Evolutionary conservation across 2,888 invertebrate genomes (phyloP).

Genomic region (Taphrorychus bicolor): DNA sequence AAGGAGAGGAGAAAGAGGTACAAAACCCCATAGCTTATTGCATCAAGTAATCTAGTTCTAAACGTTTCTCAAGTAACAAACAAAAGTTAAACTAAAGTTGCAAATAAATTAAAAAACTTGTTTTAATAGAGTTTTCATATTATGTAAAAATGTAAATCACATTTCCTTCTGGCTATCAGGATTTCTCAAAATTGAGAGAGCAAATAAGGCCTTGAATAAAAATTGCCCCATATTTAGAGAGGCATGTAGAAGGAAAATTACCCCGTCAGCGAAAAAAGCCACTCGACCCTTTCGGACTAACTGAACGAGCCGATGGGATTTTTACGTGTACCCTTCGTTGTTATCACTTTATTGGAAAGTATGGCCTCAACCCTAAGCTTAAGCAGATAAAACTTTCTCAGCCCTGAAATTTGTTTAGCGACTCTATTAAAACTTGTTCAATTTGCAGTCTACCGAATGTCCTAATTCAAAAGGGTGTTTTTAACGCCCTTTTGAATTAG

Average conservation of each 20-base stretch:
- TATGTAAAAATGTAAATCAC: too few relatives aligned
- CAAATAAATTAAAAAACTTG: too few relatives aligned
- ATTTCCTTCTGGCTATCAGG: too few relatives aligned
- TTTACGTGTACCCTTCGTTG: conserved; percentile 22
- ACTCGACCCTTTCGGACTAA: conserved; percentile 20
- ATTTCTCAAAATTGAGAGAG: too few relatives aligned
- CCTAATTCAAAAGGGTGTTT: not conserved
- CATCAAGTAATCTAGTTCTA: too few relatives aligned
- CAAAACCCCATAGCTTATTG: too few relatives aligned
- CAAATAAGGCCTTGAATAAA: conserved; percentile 32
- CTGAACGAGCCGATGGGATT: conserved; percentile 25
- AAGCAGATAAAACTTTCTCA: not conserved
- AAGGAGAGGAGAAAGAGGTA: too few relatives aligned
- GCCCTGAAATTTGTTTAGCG: conserved; percentile 9
- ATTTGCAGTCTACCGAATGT: not conserved
- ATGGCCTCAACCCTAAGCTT: conserved; percentile 14
- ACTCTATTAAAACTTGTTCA: conserved; percentile 4
- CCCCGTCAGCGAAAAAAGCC: conserved; percentile 7
- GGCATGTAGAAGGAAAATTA: conserved; percentile 38
- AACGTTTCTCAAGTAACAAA: too few relatives aligned
- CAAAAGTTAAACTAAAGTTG: too few relatives aligned
- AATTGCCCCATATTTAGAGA: conserved; percentile 31
- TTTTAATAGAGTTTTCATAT: too few relatives aligned
- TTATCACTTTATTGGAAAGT: conserved; percentile 34
- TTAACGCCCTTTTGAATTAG: not conserved